Evolutionary conservation across 2,888 invertebrate species (phyloP).

Genomic region (Thymelicus lineola): DNA sequence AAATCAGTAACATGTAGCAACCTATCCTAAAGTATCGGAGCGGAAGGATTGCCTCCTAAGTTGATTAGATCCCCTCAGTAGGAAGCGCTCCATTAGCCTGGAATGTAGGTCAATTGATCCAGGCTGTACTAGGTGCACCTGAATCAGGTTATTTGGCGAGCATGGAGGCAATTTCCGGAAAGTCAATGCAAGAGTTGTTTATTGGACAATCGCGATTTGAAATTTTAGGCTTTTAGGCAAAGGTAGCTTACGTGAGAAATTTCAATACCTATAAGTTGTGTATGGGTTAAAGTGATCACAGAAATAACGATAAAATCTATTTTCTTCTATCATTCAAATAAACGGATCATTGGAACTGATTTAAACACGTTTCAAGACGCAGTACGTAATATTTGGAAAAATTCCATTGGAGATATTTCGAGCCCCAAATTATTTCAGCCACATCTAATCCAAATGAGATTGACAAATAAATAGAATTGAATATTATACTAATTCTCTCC

Average conservation of each 20-base stretch:
- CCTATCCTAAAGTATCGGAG: constrained; percentile 26
- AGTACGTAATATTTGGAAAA: constrained; percentile 7
- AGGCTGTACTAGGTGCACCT: constrained; percentile 22
- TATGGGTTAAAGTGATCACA: background rate
- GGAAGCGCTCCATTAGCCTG: constrained; percentile 33
- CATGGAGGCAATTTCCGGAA: constrained; percentile 18
- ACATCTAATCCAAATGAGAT: background rate
- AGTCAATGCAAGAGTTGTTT: background rate
- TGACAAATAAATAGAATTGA: no score
- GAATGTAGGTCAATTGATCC: constrained; percentile 40
- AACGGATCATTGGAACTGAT: constrained; percentile 18
- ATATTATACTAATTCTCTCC: no score
- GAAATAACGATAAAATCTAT: constrained; percentile 5
- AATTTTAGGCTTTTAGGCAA: no score
- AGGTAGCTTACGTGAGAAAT: background rate
- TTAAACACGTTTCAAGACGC: constrained; percentile 7
- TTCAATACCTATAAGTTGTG: background rate
- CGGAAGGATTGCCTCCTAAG: constrained; percentile 38
- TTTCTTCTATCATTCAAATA: constrained; percentile 8
- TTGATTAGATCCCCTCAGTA: constrained; percentile 40
- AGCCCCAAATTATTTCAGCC: background rate
- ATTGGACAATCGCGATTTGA: background rate
- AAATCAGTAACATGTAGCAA: constrained; percentile 11
- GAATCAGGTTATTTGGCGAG: constrained; percentile 11
- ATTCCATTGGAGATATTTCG: constrained; percentile 8